phyloP scores from a whole-genome alignment of 2,113 vertebrate genomes.

The Plectropomus leopardus region DNA sequence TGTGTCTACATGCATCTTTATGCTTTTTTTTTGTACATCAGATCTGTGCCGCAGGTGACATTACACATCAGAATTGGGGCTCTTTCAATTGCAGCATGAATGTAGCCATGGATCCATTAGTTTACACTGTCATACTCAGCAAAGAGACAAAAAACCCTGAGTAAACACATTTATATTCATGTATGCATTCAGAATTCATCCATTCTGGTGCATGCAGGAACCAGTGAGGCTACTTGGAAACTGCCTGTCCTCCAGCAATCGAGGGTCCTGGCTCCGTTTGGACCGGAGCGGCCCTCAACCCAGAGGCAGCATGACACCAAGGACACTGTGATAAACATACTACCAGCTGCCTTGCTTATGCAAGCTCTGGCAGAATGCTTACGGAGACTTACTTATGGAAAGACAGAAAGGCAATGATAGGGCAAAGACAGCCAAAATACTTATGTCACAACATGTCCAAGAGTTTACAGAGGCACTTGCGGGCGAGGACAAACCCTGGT shows the following conservation, averaged over 20 bases:
- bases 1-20: slow-evolving; percentile 33
- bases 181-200: slow-evolving; percentile 7
- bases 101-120: neutral
- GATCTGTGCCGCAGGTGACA: slow-evolving; percentile 47
- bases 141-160: neutral
- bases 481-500: neutral
- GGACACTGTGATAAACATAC: slow-evolving; percentile 10
- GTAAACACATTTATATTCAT: slow-evolving; percentile 36
- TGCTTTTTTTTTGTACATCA: slow-evolving; percentile 39
- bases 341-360: neutral
- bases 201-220: neutral
- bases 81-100: slow-evolving; percentile 19
- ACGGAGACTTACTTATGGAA: neutral
- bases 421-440: neutral
- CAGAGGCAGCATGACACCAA: slow-evolving; percentile 9
- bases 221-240: slow-evolving; percentile 13
- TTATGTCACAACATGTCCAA: neutral
- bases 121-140: slow-evolving; percentile 18
- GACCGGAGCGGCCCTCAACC: slow-evolving; percentile 15
- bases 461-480: neutral
- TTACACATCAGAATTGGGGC: slow-evolving; percentile 16
- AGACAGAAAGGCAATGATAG: slow-evolving; percentile 21
- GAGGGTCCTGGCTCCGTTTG: slow-evolving; percentile 7
- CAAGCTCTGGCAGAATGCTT: neutral
- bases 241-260: slow-evolving; percentile 9